These are phyloP conservation scores for Pherbina coryleti DNA, from an alignment of 2,888 invertebrate species.

Conservation along the genomic window DNA sequence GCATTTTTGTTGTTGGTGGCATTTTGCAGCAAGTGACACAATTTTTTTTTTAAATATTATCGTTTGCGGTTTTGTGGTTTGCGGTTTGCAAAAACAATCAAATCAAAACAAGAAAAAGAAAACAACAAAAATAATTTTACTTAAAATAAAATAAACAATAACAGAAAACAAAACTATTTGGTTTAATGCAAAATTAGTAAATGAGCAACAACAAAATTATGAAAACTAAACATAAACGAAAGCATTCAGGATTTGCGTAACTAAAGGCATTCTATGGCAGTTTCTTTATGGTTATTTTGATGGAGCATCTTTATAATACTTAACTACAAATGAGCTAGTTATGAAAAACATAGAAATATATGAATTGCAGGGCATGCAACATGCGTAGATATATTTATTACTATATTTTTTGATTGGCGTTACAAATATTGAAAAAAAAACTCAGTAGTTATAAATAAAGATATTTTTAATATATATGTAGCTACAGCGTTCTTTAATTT, in stretches of 20 bases:
- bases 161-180: neutral
- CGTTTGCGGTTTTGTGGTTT: conserved; percentile 43
- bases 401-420: neutral
- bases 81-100: conserved; percentile 42
- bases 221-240: conserved; percentile 1
- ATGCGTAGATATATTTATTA: neutral
- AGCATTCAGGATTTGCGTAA: neutral
- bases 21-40: conserved; percentile 43
- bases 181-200: conserved; percentile 53
- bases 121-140: conserved; percentile 45
- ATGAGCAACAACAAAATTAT: conserved; percentile 29
- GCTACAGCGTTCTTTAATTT: too few species aligned
- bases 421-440: too few species aligned
- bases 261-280: too few species aligned
- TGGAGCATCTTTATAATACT: neutral
- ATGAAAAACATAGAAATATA: neutral
- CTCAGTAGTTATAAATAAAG: too few species aligned
- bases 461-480: too few species aligned
- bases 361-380: neutral
- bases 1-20: conserved; percentile 43
- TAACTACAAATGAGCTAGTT: neutral
- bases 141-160: conserved; percentile 52
- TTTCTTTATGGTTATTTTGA: neutral
- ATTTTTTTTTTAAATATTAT: conserved; percentile 35
- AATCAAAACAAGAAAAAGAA: conserved; percentile 41